Conservation (phyloP, 2,888 invertebrate species). For the Acanthosepion pharaonis region DNA sequence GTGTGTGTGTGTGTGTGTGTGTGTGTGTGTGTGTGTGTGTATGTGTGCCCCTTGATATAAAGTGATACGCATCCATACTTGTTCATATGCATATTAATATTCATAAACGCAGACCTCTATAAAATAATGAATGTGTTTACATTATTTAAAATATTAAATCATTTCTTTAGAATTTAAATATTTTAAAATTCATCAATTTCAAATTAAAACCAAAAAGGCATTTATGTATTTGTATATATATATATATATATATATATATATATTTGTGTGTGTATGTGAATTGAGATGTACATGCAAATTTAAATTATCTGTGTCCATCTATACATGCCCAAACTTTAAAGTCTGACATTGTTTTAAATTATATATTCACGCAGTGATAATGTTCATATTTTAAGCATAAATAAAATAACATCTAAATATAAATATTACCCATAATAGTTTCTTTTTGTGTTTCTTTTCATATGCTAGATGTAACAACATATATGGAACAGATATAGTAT, state of each 20-base stretch:
- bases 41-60: not conserved
- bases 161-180: constrained; percentile 33
- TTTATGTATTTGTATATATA: not conserved
- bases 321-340: not conserved
- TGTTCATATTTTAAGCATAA: not conserved
- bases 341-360: not conserved
- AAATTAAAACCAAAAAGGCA: not conserved
- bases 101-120: not conserved
- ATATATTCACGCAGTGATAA: not conserved
- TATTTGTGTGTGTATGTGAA: not conserved
- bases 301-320: not conserved
- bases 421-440: too few relatives aligned
- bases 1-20: not conserved
- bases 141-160: not conserved
- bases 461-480: too few relatives aligned
- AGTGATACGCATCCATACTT: not conserved
- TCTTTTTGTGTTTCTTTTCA: too few relatives aligned
- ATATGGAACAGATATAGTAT: too few relatives aligned
- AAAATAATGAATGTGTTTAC: not conserved
- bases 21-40: not conserved
- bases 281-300: not conserved
- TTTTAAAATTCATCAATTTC: not conserved
- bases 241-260: not conserved
- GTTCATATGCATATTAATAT: not conserved
- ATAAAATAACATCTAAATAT: not conserved